Conservation (phyloP, 1,140 invertebrate genomes). For the Drosophila insularis region DNA sequence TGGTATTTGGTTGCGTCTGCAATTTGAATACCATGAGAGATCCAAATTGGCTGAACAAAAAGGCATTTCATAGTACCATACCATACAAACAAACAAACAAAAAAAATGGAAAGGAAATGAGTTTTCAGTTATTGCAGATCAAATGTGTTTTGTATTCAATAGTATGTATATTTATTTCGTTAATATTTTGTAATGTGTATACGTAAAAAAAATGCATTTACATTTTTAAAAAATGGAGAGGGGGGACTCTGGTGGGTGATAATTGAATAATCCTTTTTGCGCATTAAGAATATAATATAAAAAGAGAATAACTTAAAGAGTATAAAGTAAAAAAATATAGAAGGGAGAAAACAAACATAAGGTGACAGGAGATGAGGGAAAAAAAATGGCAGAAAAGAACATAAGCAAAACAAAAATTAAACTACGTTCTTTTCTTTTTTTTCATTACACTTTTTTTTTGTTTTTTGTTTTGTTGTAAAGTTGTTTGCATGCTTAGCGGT, state of each 20-base stretch:
- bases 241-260: background rate
- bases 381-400: background rate
- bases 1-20: constrained; percentile 91
- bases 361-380: background rate
- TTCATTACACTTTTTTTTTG: background rate
- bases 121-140: constrained; percentile 30
- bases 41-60: background rate
- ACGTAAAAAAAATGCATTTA: constrained; percentile 60
- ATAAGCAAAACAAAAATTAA: constrained; percentile 24
- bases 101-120: background rate
- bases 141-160: constrained; percentile 47
- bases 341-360: background rate
- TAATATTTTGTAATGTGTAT: constrained; percentile 53
- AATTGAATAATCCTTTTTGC: constrained; percentile 1
- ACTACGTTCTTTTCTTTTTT: background rate
- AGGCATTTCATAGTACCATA: background rate
- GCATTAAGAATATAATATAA: background rate
- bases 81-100: too few relatives aligned
- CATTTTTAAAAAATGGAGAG: constrained; percentile 25
- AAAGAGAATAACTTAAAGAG: constrained; percentile 1
- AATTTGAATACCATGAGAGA: constrained; percentile 84
- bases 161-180: constrained; percentile 58
- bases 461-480: constrained; percentile 14
- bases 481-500: constrained; percentile 23
- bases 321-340: background rate